A percentile compares a stretch with the other conserved stretches of the same genome.
Evolutionary conservation across 2,888 invertebrate species (phyloP).

Genomic region (Chesias legatella): DNA sequence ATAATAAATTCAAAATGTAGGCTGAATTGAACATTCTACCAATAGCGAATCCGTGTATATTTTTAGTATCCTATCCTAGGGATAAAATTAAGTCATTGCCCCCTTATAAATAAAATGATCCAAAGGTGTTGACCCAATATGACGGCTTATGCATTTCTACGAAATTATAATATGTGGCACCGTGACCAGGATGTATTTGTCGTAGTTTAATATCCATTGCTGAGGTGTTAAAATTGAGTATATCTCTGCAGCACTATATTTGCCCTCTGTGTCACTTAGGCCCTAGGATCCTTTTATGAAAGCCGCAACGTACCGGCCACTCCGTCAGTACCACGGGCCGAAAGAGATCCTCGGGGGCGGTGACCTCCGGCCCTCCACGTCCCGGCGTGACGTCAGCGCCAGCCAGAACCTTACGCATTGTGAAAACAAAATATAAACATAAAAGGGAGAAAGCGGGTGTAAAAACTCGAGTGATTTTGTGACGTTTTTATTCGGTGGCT

Average conservation of each 20-base stretch:
- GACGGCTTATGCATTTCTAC: no score
- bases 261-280: neutral
- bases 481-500: neutral
- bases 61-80: slow-evolving; percentile 5
- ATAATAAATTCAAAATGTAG: no score
- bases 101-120: neutral
- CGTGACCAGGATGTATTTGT: no score
- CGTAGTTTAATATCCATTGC: no score
- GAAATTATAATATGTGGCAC: no score
- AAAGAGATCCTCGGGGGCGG: slow-evolving; percentile 75
- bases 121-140: no score
- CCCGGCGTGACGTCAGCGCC: slow-evolving; percentile 58
- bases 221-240: no score
- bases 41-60: neutral
- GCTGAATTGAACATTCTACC: neutral
- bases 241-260: neutral
- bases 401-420: slow-evolving; percentile 62
- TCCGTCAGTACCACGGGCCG: slow-evolving; percentile 74
- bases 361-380: slow-evolving; percentile 52
- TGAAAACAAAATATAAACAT: slow-evolving; percentile 35
- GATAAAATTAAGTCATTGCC: neutral
- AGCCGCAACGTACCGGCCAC: slow-evolving; percentile 34
- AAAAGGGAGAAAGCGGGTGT: slow-evolving; percentile 32
- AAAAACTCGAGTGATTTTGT: slow-evolving; percentile 14
- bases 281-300: slow-evolving; percentile 3